Conservation (phyloP, 2,888 invertebrate genomes). For the Oxyteleia sp. region DNA sequence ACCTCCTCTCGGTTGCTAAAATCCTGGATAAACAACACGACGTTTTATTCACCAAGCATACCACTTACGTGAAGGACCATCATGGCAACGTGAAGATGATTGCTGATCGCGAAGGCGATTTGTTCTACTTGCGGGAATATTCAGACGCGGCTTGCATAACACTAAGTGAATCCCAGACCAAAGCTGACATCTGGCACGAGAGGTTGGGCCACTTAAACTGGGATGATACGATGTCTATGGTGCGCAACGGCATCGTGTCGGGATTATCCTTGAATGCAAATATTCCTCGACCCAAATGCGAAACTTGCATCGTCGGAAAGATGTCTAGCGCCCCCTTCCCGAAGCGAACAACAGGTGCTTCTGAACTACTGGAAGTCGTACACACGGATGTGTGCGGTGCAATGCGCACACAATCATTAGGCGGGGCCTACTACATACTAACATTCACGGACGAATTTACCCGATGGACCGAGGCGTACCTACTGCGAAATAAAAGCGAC, state of each 20-base stretch:
- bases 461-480: not conserved
- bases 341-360: not conserved
- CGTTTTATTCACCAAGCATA: slow-evolving; percentile 55
- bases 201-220: not conserved
- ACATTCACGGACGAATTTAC: not conserved
- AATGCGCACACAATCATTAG: slow-evolving; percentile 36
- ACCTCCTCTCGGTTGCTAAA: slow-evolving; percentile 70
- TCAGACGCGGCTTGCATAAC: not conserved
- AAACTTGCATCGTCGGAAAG: not conserved
- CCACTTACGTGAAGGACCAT: slow-evolving; percentile 45
- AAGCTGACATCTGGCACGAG: not conserved
- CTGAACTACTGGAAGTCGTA: not conserved
- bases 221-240: not conserved
- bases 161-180: not conserved
- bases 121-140: slow-evolving; percentile 54
- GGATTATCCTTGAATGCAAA: not conserved
- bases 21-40: slow-evolving; percentile 62
- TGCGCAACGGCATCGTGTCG: not conserved
- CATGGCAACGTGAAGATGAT: slow-evolving; percentile 35
- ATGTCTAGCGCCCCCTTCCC: not conserved
- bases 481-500: not conserved
- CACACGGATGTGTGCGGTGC: not conserved
- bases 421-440: slow-evolving; percentile 65
- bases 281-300: not conserved
- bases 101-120: slow-evolving; percentile 60